Conservation (phyloP, 2,797 vertebrate genomes). For the Chelonia mydas region DNA sequence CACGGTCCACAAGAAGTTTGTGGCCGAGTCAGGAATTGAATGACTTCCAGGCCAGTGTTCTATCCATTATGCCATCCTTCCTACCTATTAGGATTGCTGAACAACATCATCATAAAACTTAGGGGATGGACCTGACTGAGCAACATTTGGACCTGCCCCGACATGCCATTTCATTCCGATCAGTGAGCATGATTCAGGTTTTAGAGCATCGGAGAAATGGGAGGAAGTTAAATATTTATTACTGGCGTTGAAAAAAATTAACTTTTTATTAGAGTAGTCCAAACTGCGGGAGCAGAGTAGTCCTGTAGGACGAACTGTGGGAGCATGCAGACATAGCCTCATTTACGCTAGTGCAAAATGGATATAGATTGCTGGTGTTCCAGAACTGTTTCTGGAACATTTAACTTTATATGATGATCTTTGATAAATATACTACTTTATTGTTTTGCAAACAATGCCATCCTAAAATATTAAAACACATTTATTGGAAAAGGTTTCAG, state of each 20-base stretch:
- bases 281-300: too few relatives aligned
- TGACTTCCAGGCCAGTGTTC: neutral
- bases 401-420: neutral
- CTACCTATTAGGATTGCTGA: neutral
- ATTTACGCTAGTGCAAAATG: neutral
- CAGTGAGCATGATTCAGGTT: neutral
- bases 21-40: neutral
- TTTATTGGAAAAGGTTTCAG: neutral
- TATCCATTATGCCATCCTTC: neutral
- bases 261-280: too few relatives aligned
- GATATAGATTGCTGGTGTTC: neutral
- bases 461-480: neutral
- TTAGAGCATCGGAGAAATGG: neutral
- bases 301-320: neutral
- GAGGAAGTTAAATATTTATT: too few relatives aligned
- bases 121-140: neutral
- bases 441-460: neutral
- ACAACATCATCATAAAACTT: neutral
- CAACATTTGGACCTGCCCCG: neutral
- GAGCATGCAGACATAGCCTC: neutral
- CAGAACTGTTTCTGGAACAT: neutral
- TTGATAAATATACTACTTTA: neutral
- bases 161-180: fast-evolving
- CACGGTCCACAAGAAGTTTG: fast-evolving
- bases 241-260: too few relatives aligned